phyloP scores from a whole-genome alignment of 2,888 invertebrate genomes.

The Boloria selene region DNA sequence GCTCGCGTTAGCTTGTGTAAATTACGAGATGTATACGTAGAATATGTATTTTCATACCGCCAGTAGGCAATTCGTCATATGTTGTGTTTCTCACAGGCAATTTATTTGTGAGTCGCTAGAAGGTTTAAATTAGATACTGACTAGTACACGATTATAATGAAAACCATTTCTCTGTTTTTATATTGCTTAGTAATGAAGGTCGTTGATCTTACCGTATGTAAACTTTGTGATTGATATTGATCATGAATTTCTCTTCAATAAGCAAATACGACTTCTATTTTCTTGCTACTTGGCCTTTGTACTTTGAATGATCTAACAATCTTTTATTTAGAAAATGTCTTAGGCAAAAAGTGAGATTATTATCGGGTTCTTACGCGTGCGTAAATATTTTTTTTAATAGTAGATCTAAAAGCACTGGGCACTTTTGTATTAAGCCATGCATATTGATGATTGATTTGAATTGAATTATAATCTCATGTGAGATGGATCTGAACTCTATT shows the following conservation, averaged over 20 bases:
- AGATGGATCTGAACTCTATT: too few species aligned
- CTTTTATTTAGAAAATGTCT: too few species aligned
- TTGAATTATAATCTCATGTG: too few species aligned
- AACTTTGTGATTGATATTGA: neutral
- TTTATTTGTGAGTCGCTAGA: slow-evolving; percentile 25
- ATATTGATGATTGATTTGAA: too few species aligned
- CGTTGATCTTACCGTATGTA: neutral
- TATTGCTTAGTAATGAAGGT: slow-evolving; percentile 7
- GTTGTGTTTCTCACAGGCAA: slow-evolving; percentile 34
- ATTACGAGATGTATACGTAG: neutral
- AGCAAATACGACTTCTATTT: neutral
- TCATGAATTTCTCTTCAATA: neutral
- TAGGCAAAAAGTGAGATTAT: too few species aligned
- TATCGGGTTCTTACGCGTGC: too few species aligned
- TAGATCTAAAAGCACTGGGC: too few species aligned
- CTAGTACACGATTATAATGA: neutral
- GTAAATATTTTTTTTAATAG: too few species aligned
- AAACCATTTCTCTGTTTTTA: slow-evolving; percentile 21
- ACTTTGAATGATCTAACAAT: too few species aligned
- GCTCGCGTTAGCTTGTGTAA: neutral
- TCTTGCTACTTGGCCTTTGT: too few species aligned
- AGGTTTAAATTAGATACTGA: slow-evolving; percentile 27
- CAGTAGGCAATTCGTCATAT: slow-evolving; percentile 32
- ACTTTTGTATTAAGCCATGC: too few species aligned
- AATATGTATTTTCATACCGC: slow-evolving; percentile 23